Base-by-base conservation (phyloP, 2,113 vertebrate genomes). In the Ceyx cyanopectus region DNA sequence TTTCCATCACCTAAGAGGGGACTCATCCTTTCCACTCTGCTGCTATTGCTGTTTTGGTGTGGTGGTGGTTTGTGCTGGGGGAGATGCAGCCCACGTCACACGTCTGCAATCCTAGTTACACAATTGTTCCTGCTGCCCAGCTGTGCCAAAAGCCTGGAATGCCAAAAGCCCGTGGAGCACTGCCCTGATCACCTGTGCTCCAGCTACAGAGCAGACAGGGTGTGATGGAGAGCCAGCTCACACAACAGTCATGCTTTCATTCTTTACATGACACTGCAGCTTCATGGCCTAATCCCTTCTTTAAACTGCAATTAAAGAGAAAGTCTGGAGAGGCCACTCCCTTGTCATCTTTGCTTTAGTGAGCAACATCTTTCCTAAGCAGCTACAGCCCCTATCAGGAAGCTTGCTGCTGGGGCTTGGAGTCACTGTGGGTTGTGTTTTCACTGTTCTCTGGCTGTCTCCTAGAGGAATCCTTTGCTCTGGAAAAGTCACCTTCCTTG, bases 251-350 rank as follows among this genome's bases (percentile, higher is more conserved):
- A 18, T 20, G 40, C 45, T 66, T 77, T 81, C 60, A 73, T 29
- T 43, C 45, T 62, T 40, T 58, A 34, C 58, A 62, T 65, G 77
- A 86, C 81, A 68, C 19, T 34, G 53, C 69, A 94, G 91, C 91
- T 83, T 81, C 60, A 16, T 58, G 81, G 56, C 87, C 79, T 91
- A 93, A 93, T 88, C 58, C 63, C 87, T 94, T 32, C 30, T 48
- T 94, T 57, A 81, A 68, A 76, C 53, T 10, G 40, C 2, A 1
- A 88, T 87, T 79, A 81, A 92, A 51, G 61, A 62, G 45, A n/a
- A 87, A 54, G 1, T 7, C 29, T 65, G 32, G 51, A 48, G 30
- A 62, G 30, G 72, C 66, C 84, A 70, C 80, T 80, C 87, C 89
- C 70, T 90, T 53, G 30, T 48, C 85, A 80, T 27, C 66, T 81